Conservation (phyloP, 2,888 invertebrate species). For the Coenonympha glycerion region DNA sequence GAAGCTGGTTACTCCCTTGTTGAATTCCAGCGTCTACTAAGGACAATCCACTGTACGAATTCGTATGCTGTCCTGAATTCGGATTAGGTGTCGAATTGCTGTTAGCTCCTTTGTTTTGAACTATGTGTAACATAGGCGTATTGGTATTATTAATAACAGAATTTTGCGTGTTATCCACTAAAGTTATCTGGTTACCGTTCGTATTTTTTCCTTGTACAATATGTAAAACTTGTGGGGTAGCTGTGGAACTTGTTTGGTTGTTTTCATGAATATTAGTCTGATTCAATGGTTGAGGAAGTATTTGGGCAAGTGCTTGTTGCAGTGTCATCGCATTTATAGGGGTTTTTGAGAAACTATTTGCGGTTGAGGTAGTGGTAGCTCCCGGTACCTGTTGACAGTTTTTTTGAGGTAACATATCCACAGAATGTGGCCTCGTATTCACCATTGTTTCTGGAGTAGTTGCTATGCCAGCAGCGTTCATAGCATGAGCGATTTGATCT, state of each 20-base stretch:
- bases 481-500: constrained; percentile 66
- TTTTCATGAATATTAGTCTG: constrained; percentile 48
- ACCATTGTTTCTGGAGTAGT: constrained; percentile 41
- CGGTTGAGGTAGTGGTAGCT: constrained; percentile 35
- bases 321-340: constrained; percentile 62
- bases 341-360: constrained; percentile 53
- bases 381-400: constrained; percentile 48
- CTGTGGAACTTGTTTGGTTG: constrained; percentile 40
- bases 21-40: constrained; percentile 63
- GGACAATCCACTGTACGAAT: constrained; percentile 59
- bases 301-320: constrained; percentile 69
- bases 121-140: constrained; percentile 66
- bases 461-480: constrained; percentile 67
- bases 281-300: constrained; percentile 63
- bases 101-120: constrained; percentile 56
- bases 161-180: constrained; percentile 59
- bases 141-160: constrained; percentile 57
- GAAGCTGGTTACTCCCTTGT: constrained; percentile 65
- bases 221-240: constrained; percentile 61
- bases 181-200: constrained; percentile 56
- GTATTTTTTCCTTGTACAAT: constrained; percentile 68
- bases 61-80: constrained; percentile 43
- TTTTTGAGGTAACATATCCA: constrained; percentile 74
- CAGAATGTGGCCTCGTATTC: constrained; percentile 48
- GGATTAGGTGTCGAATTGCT: constrained; percentile 41